A percentile compares a stretch with the other conserved stretches of the same genome.
Evolutionary conservation across 2,113 vertebrate genomes (phyloP).

Genomic region (Clinocottus analis): DNA sequence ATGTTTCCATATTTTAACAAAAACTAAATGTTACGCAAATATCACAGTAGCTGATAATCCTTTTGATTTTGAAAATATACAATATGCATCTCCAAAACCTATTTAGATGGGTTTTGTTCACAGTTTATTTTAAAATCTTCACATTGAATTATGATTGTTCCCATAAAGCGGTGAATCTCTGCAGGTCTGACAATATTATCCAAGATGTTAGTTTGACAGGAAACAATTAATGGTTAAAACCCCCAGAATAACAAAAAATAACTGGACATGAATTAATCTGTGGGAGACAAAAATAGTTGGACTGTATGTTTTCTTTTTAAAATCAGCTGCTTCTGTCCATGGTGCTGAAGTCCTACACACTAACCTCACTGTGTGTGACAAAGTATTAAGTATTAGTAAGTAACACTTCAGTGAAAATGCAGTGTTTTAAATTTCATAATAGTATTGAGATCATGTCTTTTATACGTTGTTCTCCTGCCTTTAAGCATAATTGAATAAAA

Average conservation of each 20-base stretch:
- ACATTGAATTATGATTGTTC: not conserved
- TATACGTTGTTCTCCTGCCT: not conserved
- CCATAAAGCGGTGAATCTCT: not conserved
- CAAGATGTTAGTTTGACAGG: not conserved
- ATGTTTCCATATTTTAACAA: not conserved
- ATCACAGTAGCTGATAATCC: not conserved
- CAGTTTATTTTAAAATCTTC: not conserved
- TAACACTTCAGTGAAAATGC: not conserved
- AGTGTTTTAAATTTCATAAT: not conserved
- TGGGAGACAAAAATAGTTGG: not conserved
- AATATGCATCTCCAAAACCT: not conserved
- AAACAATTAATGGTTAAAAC: not conserved
- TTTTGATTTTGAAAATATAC: not conserved
- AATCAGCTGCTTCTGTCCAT: slow-evolving; percentile 70
- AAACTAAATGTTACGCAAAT: not conserved
- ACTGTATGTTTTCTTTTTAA: not conserved
- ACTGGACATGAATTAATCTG: not conserved
- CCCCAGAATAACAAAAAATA: too few relatives aligned
- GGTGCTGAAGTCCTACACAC: slow-evolving; percentile 72
- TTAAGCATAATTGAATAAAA: not conserved
- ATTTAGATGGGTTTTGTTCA: not conserved
- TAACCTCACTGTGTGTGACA: slow-evolving; percentile 3
- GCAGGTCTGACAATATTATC: not conserved
- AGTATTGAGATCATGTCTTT: not conserved
- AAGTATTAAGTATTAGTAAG: not conserved